Percentiles rank a stretch among this genome's conserved stretches.
These are phyloP conservation scores for Rhea americana DNA, from an alignment of 2,113 vertebrate species.

Conservation along the genomic window DNA sequence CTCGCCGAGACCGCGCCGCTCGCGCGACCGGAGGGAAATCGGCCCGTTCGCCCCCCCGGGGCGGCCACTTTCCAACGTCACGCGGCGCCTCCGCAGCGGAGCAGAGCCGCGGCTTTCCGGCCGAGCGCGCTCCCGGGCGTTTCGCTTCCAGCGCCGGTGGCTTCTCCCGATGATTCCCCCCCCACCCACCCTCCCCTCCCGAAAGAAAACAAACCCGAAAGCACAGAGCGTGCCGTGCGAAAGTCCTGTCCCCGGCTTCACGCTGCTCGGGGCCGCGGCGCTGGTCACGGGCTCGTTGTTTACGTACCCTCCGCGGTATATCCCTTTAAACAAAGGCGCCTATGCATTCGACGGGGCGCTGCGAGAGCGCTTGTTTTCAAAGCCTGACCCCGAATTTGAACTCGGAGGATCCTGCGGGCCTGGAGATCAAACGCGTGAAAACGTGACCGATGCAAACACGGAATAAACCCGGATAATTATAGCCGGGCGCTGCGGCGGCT, in stretches of 20 bases:
- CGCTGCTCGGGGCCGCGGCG: neutral
- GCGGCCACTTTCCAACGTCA: conserved; percentile 21
- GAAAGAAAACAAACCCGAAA: conserved; percentile 12
- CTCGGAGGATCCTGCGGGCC: conserved; percentile 46
- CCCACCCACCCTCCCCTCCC: neutral
- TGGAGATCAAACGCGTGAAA: conserved; percentile 58
- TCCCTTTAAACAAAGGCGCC: conserved; percentile 42
- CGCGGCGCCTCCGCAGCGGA: conserved; percentile 5
- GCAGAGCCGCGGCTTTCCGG: neutral
- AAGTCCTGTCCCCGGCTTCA: neutral
- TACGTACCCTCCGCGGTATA: conserved; percentile 8
- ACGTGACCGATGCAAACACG: conserved; percentile 65
- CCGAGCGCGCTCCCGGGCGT: neutral
- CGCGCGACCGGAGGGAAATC: neutral
- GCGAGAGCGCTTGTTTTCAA: conserved; percentile 48
- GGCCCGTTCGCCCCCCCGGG: neutral
- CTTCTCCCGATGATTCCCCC: neutral
- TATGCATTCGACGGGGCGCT: conserved; percentile 49
- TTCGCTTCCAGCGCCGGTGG: neutral
- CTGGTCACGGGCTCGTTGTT: conserved; percentile 49
- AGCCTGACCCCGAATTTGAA: conserved; percentile 60
- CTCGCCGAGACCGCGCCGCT: too few species aligned
- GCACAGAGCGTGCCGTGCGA: neutral
- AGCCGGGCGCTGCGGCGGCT: conserved; percentile 40
- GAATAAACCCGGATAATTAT: conserved; percentile 66